Conservation (phyloP, 2,888 invertebrate genomes). For the Papilio elwesi region DNA sequence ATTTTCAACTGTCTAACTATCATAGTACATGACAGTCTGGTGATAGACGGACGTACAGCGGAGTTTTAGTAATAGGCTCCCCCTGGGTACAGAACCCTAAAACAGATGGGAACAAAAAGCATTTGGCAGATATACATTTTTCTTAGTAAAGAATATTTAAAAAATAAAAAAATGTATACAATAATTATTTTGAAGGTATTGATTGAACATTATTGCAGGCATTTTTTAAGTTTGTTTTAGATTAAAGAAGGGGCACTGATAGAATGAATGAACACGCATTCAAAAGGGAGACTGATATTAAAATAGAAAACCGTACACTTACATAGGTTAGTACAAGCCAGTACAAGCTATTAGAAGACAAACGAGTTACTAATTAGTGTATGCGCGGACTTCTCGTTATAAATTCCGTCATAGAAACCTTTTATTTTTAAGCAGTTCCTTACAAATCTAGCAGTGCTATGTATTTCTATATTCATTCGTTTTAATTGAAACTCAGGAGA, state of each 20-base stretch:
- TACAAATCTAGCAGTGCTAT: slow-evolving; percentile 8
- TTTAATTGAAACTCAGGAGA: slow-evolving; percentile 17
- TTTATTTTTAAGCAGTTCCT: slow-evolving; percentile 8
- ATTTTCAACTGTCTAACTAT: too few relatives aligned
- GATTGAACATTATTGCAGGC: too few relatives aligned
- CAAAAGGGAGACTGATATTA: slow-evolving; percentile 1
- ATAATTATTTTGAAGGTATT: too few relatives aligned
- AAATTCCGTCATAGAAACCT: slow-evolving; percentile 7
- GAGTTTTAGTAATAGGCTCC: too few relatives aligned
- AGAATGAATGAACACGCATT: background rate
- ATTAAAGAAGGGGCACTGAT: background rate
- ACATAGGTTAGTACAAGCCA: background rate
- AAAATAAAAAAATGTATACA: too few relatives aligned
- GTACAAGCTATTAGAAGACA: slow-evolving; percentile 5
- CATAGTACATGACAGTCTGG: too few relatives aligned
- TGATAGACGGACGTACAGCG: too few relatives aligned
- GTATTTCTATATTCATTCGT: slow-evolving; percentile 5
- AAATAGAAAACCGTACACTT: slow-evolving; percentile 12
- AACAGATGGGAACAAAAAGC: too few relatives aligned
- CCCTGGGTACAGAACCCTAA: too few relatives aligned
- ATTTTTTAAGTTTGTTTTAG: background rate
- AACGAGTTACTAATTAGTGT: slow-evolving; percentile 21
- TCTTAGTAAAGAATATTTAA: too few relatives aligned
- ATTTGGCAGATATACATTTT: too few relatives aligned
- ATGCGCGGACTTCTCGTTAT: background rate